Evolutionary conservation across 2,888 invertebrate genomes (phyloP).

Genomic region (Pegoplata infirma): DNA sequence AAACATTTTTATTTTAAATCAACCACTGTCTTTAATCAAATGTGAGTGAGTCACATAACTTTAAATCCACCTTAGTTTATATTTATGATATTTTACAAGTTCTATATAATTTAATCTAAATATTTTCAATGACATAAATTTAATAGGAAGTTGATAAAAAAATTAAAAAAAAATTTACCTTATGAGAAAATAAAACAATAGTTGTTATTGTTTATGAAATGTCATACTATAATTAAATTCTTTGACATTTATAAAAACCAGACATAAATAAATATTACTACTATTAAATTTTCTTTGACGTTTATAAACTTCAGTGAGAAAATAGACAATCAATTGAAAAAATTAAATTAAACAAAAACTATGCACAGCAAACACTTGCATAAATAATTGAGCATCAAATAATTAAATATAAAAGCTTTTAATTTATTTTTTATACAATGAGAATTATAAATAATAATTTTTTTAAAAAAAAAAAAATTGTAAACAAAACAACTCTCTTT

Average conservation of each 20-base stretch:
- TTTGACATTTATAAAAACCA: background rate
- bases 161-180: background rate
- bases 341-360: too few species aligned
- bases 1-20: too few species aligned
- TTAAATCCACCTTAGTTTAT: background rate
- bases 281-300: background rate
- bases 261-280: background rate
- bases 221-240: background rate
- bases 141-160: background rate
- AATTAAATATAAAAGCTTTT: background rate
- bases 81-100: background rate
- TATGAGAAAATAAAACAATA: background rate
- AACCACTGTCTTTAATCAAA: too few species aligned
- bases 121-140: background rate
- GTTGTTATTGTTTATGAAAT: background rate
- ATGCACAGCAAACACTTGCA: background rate
- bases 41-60: background rate
- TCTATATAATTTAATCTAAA: background rate
- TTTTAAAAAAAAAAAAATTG: conserved; percentile 2
- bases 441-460: background rate
- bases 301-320: background rate
- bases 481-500: conserved; percentile 2
- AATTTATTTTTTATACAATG: background rate
- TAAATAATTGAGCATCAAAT: background rate
- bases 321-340: background rate